Evolutionary conservation across 2,888 invertebrate genomes (phyloP).

Genomic region (Latrodectus hesperus): DNA sequence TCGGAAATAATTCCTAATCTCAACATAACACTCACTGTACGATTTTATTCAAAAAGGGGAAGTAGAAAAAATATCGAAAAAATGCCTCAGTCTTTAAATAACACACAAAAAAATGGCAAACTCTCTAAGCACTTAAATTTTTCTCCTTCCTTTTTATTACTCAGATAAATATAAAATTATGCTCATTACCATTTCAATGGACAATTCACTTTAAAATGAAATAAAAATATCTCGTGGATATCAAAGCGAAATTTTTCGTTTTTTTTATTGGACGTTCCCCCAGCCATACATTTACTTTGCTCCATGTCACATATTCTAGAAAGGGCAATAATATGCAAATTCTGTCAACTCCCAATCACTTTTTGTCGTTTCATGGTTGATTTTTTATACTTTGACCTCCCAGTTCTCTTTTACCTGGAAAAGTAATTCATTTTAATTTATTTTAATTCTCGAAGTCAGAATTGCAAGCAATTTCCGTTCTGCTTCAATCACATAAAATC

Average conservation of each 20-base stretch:
- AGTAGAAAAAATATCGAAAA: too few relatives aligned
- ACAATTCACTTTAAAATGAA: neutral
- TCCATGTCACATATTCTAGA: slow-evolving; percentile 8
- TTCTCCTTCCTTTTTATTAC: too few relatives aligned
- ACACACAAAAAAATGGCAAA: too few relatives aligned
- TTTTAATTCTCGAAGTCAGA: slow-evolving; percentile 32
- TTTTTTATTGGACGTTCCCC: slow-evolving; percentile 24
- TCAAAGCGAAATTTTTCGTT: neutral
- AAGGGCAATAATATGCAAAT: slow-evolving; percentile 63
- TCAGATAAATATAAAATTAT: neutral
- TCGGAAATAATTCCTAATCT: too few relatives aligned
- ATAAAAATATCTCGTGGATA: neutral
- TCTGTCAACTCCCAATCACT: slow-evolving; percentile 45
- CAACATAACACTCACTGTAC: too few relatives aligned
- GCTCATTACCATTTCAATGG: neutral
- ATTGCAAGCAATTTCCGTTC: slow-evolving; percentile 41
- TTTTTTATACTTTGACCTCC: slow-evolving; percentile 13
- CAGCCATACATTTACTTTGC: slow-evolving; percentile 16
- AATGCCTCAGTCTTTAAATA: too few relatives aligned
- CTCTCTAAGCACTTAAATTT: too few relatives aligned
- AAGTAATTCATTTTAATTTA: slow-evolving; percentile 48
- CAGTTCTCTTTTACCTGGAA: slow-evolving; percentile 23
- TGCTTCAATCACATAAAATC: slow-evolving; percentile 26
- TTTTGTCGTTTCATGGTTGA: slow-evolving; percentile 14
- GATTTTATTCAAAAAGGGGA: too few relatives aligned